Conservation (phyloP, 1,140 invertebrate genomes). For the Halesus radiatus region DNA sequence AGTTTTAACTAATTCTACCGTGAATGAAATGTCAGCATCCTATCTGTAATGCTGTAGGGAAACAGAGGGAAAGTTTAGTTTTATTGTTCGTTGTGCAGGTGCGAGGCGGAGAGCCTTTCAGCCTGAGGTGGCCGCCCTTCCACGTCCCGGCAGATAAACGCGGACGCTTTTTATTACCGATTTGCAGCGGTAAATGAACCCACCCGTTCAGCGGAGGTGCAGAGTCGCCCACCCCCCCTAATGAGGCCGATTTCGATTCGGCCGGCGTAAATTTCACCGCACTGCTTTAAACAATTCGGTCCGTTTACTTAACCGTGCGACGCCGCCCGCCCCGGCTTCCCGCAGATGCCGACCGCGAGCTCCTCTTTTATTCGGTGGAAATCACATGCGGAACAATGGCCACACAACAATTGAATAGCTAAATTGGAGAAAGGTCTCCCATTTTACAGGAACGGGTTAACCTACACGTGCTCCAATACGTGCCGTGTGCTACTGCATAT, state of each 20-base stretch:
- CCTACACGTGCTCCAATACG: neutral
- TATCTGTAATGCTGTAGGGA: constrained; percentile 1
- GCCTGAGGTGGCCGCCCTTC: neutral
- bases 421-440: neutral
- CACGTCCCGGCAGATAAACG: constrained; percentile 46
- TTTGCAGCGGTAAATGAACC: constrained; percentile 45
- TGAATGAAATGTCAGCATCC: neutral
- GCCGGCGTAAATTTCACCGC: constrained; percentile 51
- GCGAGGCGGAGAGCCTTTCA: neutral
- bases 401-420: constrained; percentile 28
- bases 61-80: neutral
- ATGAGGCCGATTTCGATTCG: constrained; percentile 57
- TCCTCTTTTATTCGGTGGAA: constrained; percentile 21
- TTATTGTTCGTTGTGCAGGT: constrained; percentile 10
- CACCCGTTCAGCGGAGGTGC: constrained; percentile 5
- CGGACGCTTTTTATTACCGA: constrained; percentile 53
- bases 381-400: constrained; percentile 16
- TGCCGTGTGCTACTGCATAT: neutral
- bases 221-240: constrained; percentile 32
- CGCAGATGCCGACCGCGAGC: constrained; percentile 3
- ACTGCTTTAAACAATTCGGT: constrained; percentile 56
- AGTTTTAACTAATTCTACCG: too few relatives aligned
- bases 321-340: neutral
- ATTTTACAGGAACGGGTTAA: neutral
- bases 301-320: constrained; percentile 43